Conservation (phyloP, 2,797 vertebrate species). For the Phataginus tetradactyla region DNA sequence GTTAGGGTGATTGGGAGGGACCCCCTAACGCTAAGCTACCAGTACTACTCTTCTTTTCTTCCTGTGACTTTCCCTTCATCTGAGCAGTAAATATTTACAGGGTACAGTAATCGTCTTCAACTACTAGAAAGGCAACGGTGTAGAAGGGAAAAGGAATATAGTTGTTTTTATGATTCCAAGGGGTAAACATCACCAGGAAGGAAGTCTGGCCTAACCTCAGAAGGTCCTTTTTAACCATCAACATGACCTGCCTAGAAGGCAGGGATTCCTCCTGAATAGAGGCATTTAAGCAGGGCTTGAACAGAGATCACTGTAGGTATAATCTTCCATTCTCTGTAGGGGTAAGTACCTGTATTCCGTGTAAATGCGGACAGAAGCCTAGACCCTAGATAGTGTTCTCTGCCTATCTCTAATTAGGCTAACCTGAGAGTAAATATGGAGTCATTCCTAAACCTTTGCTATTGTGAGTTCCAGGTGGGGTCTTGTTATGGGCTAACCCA, state of each 20-base stretch:
- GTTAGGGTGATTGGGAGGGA: accelerated
- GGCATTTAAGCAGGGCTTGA: neutral
- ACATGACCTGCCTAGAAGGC: accelerated
- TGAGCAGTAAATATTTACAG: neutral
- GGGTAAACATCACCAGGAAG: neutral
- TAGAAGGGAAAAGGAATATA: neutral
- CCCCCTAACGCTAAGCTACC: neutral
- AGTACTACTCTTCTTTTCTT: accelerated
- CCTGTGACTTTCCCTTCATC: neutral
- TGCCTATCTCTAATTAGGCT: neutral
- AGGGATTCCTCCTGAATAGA: too few species aligned
- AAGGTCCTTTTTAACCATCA: neutral
- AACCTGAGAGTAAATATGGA: neutral
- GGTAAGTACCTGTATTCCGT: neutral
- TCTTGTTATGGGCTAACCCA: accelerated
- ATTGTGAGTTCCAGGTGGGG: neutral
- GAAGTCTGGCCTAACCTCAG: neutral
- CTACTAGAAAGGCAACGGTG: too few species aligned
- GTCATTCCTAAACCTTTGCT: neutral
- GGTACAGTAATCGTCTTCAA: neutral
- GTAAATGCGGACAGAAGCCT: neutral
- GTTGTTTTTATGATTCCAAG: neutral
- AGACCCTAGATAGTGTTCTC: neutral
- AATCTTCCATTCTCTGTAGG: neutral
- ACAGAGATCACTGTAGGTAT: too few species aligned